Conservation (phyloP, 2,113 vertebrate species). For the Podarcis raffonei region DNA sequence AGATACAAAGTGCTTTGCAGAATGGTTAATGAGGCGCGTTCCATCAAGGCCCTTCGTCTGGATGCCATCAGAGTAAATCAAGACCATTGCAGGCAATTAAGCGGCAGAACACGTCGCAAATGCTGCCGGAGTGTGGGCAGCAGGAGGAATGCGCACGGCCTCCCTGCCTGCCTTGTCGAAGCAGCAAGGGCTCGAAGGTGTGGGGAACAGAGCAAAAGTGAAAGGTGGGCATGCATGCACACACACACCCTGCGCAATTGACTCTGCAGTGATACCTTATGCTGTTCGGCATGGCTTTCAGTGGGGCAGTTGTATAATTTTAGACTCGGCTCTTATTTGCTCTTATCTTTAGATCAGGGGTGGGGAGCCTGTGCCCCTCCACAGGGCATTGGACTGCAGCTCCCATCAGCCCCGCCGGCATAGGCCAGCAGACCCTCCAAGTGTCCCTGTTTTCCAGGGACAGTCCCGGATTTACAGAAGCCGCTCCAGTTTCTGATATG, state of each 20-base stretch:
- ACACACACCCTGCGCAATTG: not conserved
- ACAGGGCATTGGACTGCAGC: no score
- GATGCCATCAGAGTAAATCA: not conserved
- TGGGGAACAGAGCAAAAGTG: not conserved
- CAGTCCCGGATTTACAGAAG: no score
- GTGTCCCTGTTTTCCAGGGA: no score
- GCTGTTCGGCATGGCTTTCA: no score
- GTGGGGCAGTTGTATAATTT: no score
- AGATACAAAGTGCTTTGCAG: not conserved
- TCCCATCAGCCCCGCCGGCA: no score
- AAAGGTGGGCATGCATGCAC: not conserved
- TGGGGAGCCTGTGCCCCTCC: no score
- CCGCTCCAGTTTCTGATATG: no score
- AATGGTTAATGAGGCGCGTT: not conserved
- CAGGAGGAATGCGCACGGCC: not conserved
- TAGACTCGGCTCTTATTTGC: no score
- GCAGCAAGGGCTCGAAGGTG: not conserved
- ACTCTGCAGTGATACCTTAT: no score
- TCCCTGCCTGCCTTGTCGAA: not conserved
- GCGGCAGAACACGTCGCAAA: not conserved
- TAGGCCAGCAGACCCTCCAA: no score
- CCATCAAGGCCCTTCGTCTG: not conserved
- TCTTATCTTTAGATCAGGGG: no score
- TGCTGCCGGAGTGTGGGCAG: fast-evolving
- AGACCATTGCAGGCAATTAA: not conserved